These are phyloP conservation scores for Chrosomus eos DNA, from an alignment of 2,797 vertebrate genomes.

Conservation along the genomic window DNA sequence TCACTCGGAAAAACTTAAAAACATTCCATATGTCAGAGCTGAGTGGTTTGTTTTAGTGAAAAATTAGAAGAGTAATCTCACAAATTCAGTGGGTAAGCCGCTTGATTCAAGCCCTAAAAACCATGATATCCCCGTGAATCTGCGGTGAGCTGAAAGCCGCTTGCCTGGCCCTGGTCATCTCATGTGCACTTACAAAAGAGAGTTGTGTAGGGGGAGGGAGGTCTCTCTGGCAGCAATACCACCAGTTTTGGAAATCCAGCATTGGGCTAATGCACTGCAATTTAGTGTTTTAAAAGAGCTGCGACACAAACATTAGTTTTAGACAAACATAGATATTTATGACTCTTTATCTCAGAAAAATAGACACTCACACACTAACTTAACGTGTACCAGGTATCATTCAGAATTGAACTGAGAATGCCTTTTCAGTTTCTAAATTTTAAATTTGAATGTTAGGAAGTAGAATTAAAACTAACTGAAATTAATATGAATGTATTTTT, in stretches of 20 bases:
- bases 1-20: conserved; percentile 68
- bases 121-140: conserved; percentile 72
- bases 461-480: neutral
- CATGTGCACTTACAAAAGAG: conserved; percentile 35
- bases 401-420: neutral
- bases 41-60: conserved; percentile 73
- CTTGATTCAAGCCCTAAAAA: conserved; percentile 73
- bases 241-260: conserved; percentile 70
- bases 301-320: conserved; percentile 1
- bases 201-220: conserved; percentile 40
- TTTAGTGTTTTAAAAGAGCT: conserved; percentile 36
- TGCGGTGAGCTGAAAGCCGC: conserved; percentile 70
- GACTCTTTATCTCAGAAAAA: neutral
- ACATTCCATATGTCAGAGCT: conserved; percentile 71
- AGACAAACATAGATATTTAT: neutral
- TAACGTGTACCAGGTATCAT: neutral
- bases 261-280: conserved; percentile 71
- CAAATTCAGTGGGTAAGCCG: conserved; percentile 77
- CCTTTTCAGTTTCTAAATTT: neutral
- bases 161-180: conserved; percentile 59
- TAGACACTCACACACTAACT: neutral
- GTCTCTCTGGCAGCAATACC: conserved; percentile 48
- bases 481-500: neutral
- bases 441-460: neutral
- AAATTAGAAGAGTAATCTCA: conserved; percentile 77